These are phyloP conservation scores for Virgularia gustaviana DNA, from an alignment of 92 coral and sea anemone species.

Conservation along the genomic window DNA sequence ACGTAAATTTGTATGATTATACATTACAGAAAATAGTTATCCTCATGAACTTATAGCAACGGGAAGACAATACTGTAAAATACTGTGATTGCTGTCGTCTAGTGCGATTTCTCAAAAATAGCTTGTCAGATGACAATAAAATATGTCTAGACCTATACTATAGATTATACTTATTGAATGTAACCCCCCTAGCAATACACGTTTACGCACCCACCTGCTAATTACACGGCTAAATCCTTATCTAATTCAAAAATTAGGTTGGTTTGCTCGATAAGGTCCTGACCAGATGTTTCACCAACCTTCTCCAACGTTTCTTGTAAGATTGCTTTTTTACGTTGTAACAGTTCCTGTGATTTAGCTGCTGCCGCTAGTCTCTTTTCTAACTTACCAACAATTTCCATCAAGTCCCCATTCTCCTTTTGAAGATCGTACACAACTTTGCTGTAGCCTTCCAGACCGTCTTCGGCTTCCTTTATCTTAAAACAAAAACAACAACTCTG, in stretches of 20 bases:
- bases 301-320: constrained; percentile 83
- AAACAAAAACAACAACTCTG: constrained; percentile 8
- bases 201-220: background rate
- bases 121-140: too few relatives aligned
- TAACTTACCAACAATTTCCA: constrained; percentile 59
- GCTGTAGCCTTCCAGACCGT: constrained; percentile 79
- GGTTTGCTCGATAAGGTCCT: constrained; percentile 71
- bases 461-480: constrained; percentile 90
- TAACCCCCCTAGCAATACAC: too few relatives aligned
- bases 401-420: constrained; percentile 77
- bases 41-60: too few relatives aligned
- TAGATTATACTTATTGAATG: too few relatives aligned
- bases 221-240: constrained; percentile 61
- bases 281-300: constrained; percentile 71
- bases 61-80: too few relatives aligned
- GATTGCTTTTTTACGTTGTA: constrained; percentile 73
- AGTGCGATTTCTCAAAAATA: too few relatives aligned
- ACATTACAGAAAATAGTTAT: too few relatives aligned
- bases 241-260: constrained; percentile 87
- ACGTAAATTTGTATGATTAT: too few relatives aligned
- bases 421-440: constrained; percentile 83
- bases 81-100: too few relatives aligned
- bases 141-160: too few relatives aligned
- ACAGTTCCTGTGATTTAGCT: constrained; percentile 71
- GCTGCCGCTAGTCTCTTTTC: constrained; percentile 77